Conservation (phyloP, 2,888 invertebrate genomes). For the Penaeus monodon region DNA sequence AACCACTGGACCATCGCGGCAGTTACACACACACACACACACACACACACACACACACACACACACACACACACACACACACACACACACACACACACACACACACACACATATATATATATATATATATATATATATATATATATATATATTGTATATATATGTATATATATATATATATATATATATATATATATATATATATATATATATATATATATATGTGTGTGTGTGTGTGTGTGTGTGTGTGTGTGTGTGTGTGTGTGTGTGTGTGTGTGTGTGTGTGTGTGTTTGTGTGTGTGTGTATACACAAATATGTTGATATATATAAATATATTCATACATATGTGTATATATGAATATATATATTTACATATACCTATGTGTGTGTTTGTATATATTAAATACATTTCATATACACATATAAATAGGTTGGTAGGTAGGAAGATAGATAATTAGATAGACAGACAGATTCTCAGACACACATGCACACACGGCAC, state of each 20-base stretch:
- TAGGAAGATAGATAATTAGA: background rate
- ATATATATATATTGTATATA: background rate
- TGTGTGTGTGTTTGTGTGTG: background rate
- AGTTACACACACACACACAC: no score
- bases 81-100: background rate
- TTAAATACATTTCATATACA: background rate
- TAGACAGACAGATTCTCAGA: background rate
- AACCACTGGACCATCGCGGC: no score
- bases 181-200: slow-evolving; percentile 8
- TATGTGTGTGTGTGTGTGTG: no score
- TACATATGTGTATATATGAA: no score
- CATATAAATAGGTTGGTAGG: background rate
- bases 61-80: background rate
- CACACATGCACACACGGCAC: background rate
- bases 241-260: no score
- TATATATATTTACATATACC: no score
- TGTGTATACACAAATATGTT: no score
- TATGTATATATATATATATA: background rate
- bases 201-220: background rate
- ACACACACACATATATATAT: background rate
- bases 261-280: background rate
- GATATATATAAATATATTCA: no score
- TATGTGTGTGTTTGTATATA: no score
- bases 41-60: background rate
- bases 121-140: slow-evolving; percentile 1